Conservation (phyloP, 2,113 vertebrate genomes). For the Pipra filicauda region DNA sequence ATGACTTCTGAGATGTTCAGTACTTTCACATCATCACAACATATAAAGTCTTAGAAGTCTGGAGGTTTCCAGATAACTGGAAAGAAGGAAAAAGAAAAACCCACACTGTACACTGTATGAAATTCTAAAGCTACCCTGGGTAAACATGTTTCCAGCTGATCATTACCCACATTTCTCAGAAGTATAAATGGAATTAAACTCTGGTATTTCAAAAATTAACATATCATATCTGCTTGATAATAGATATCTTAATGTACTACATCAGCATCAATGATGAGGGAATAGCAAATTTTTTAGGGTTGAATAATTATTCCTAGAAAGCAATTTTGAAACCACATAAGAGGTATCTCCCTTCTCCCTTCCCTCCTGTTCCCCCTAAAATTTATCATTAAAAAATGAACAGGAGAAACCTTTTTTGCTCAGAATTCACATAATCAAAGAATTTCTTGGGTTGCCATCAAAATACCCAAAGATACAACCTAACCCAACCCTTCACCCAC, state of each 20-base stretch:
- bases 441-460: neutral
- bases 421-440: neutral
- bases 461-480: neutral
- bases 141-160: neutral
- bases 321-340: neutral
- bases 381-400: neutral
- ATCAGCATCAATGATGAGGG: neutral
- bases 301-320: neutral
- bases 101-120: neutral
- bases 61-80: neutral
- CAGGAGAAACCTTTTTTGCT: neutral
- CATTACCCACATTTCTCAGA: neutral
- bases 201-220: neutral
- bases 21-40: neutral
- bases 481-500: neutral
- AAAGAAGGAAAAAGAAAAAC: neutral
- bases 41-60: neutral
- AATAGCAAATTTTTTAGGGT: neutral
- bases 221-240: neutral
- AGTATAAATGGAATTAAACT: neutral
- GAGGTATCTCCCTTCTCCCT: neutral
- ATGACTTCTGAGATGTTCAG: neutral
- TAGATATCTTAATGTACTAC: rapidly evolving
- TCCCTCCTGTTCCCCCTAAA: neutral
- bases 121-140: neutral